Base-by-base conservation (phyloP, 1,140 invertebrate genomes). In the Thereuonema tuberculata region DNA sequence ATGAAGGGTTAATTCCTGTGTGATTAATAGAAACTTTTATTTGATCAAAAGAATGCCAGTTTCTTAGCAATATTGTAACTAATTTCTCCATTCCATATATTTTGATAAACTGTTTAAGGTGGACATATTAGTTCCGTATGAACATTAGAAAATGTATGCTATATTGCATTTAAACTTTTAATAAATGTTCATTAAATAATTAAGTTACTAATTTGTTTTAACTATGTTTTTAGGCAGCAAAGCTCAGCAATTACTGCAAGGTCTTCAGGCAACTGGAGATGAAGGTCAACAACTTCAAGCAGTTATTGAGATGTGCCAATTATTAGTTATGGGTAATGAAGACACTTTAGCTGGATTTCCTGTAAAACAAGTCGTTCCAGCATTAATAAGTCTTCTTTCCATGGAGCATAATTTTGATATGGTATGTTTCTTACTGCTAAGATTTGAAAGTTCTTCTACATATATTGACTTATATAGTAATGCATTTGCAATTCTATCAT, bases 371-470 rank as follows among this genome's bases (percentile, higher is more conserved):
- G 93, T 97, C 15, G 93, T 98, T 15, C 93, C 95, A 14, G 92
- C 92, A 1, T 81, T 99, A 1, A 90, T 93, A 47, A 85, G 81
- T 67, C 73, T 95, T 28, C 79, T 94, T 1, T 83, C 86, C 26
- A 91, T 93, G 79, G 91, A 94, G 69, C 93, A 98, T 71, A 99
- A 99, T 77, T 99, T 98, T 78, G 96, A 98, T 74, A 96, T 99
- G 80, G 84, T 86, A 71, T 74, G 2, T 5, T 61, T 25, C 55
- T 2, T 17, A 9, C n/a, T n/a, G n/a, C n/a, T n/a, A n/a, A n/a
- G n/a, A n/a, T n/a, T n/a, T n/a, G n/a, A n/a, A n/a, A n/a, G n/a
- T n/a, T n/a, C n/a, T n/a, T n/a, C n/a, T n/a, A n/a, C n/a, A n/a
- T n/a, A n/a, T n/a, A n/a, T n/a, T n/a, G n/a, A n/a, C 9, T 43